These are phyloP conservation scores for Scyliorhinus canicula DNA, from an alignment of 2,797 vertebrate genomes.

Conservation along the genomic window DNA sequence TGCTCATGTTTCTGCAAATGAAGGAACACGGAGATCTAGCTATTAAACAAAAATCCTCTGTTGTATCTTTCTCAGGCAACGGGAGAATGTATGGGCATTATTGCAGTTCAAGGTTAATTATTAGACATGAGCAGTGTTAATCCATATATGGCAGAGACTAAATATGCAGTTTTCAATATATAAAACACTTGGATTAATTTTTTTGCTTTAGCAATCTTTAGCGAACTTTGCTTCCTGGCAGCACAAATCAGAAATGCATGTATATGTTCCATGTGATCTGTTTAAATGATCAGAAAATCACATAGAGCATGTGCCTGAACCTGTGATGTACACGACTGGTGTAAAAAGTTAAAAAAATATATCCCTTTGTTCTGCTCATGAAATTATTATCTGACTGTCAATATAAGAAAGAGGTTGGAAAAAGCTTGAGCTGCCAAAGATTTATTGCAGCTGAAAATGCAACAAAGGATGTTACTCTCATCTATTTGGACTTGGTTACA, in stretches of 20 bases:
- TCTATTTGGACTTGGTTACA: neutral
- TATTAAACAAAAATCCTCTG: neutral
- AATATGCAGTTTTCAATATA: neutral
- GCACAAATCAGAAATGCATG: neutral
- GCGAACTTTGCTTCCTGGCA: neutral
- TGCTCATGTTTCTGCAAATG: neutral
- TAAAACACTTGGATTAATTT: neutral
- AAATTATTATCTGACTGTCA: neutral
- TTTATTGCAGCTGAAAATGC: neutral
- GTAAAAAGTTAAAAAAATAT: neutral
- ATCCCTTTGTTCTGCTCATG: too few relatives aligned
- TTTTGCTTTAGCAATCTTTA: neutral
- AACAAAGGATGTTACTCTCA: neutral
- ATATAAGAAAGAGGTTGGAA: neutral
- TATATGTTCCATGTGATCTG: neutral
- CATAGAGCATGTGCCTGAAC: neutral
- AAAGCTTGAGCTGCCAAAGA: neutral
- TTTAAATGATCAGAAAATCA: neutral
- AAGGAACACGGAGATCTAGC: neutral
- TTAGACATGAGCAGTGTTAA: neutral
- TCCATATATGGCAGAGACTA: neutral
- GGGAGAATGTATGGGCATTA: too few relatives aligned
- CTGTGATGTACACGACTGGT: neutral
- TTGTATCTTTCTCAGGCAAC: too few relatives aligned
- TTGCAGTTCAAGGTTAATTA: neutral